Evolutionary conservation across 2,797 vertebrate species (phyloP), one percentile per base, ranked within the genome.

Genomic region (Ciconia nigra): DNA sequence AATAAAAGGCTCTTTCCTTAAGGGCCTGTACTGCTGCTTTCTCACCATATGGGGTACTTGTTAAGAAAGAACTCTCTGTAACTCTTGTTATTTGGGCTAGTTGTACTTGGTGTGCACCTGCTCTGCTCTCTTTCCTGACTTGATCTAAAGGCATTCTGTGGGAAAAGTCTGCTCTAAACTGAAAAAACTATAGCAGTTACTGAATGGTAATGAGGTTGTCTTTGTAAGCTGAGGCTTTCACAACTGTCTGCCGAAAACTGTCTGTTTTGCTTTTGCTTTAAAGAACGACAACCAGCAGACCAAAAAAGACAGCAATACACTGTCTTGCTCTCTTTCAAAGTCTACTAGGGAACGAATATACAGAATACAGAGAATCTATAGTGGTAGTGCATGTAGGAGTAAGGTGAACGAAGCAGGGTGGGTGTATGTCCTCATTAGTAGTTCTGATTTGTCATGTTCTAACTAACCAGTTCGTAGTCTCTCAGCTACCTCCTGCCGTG

Each of bases 401-500:
- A 39, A 54, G 25, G 8, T 91, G 44, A 81, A 79, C 0, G 0
- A 79, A 80, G 61, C 57, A 83, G 78, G 25, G 22, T 73, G 55
- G 63, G 19, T 47, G 21, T 93, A 13, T 42, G 39, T 88, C 82
- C 87, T 93, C 91, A 46, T 69, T 66, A 72, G 77, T 12, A 35
- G 59, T 73, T 39, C 49, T 44, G 33, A 69, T 93, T 88, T 94
- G 70, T 93, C 57, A 22, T n/a, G 37, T 79, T 91, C 52, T 82
- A 52, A 24, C 78, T 61, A 62, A 92, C 44, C 70, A 73, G 81
- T 87, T 85, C 54, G 2, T 41, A 71, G 71, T 76, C 57, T 91
- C 62, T 95, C 81, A 93, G 47, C 57, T 97, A n/a, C 87, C 83
- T 92, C 80, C 93, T 93, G 89, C 88, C 52, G 5, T 35, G 85